Conservation (phyloP, 2,888 invertebrate species). For the Hermodice carunculata region DNA sequence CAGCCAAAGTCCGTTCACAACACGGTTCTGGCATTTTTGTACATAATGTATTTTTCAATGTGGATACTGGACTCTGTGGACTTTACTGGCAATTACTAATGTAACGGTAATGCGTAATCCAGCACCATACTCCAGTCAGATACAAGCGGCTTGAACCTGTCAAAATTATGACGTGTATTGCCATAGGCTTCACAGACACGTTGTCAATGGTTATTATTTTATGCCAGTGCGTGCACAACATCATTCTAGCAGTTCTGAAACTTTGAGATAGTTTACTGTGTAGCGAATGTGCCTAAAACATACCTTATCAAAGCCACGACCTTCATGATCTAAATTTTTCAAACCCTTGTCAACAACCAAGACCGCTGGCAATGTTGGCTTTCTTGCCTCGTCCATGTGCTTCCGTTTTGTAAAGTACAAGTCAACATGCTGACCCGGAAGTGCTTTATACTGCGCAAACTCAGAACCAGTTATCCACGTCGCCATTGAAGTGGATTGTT, state of each 20-base stretch:
- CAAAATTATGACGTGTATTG: too few relatives aligned
- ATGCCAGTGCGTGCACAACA: background rate
- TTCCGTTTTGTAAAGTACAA: background rate
- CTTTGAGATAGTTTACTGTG: background rate
- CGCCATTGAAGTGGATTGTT: slow-evolving; percentile 24
- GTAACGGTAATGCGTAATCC: too few relatives aligned
- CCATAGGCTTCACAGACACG: background rate
- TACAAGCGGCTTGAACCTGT: too few relatives aligned
- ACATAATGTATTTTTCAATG: too few relatives aligned
- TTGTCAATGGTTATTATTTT: background rate
- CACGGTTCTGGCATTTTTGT: too few relatives aligned
- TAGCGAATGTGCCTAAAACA: background rate
- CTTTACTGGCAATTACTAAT: too few relatives aligned
- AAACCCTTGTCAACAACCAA: background rate
- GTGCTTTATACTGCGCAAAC: slow-evolving; percentile 15
- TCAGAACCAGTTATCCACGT: slow-evolving; percentile 13
- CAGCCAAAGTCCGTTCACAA: too few relatives aligned
- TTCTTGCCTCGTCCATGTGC: background rate
- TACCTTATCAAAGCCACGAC: slow-evolving; percentile 26
- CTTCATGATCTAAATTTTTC: background rate
- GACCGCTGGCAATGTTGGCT: too few relatives aligned
- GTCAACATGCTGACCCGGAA: slow-evolving; percentile 8
- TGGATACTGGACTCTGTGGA: too few relatives aligned
- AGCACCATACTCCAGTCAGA: too few relatives aligned
- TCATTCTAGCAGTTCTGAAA: too few relatives aligned